phyloP scores from a whole-genome alignment of 2,888 invertebrate species.

The Orthosia gothica region DNA sequence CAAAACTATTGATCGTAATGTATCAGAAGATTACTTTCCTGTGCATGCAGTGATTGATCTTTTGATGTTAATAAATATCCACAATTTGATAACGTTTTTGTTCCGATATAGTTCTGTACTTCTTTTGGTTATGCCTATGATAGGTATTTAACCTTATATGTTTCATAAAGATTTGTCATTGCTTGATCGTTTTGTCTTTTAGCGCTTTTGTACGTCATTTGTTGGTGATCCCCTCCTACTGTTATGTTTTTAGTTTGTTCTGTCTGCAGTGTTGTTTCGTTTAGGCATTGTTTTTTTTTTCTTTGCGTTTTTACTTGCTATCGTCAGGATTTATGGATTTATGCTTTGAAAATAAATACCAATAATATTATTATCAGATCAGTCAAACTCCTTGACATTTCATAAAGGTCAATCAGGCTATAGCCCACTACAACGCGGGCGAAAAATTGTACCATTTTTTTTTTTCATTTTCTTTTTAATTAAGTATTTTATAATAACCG shows the following conservation, averaged over 20 bases:
- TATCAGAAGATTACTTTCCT: not conserved
- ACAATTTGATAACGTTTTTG: not conserved
- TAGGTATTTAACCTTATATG: not conserved
- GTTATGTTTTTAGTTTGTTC: not conserved
- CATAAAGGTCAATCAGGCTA: not conserved
- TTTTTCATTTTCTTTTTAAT: not conserved
- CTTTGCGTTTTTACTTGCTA: not conserved
- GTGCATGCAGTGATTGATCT: not conserved
- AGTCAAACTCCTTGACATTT: not conserved
- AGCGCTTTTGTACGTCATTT: not conserved
- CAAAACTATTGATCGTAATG: not conserved
- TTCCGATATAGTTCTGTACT: too few relatives aligned
- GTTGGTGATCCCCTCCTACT: not conserved
- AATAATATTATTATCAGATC: not conserved
- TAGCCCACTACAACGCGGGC: not conserved
- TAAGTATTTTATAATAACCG: too few relatives aligned
- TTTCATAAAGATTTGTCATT: not conserved
- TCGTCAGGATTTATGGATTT: not conserved
- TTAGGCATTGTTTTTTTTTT: not conserved
- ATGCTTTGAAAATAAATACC: not conserved
- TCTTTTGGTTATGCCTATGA: too few relatives aligned
- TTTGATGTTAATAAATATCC: not conserved
- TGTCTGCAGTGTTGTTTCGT: not conserved
- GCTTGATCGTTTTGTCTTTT: not conserved
- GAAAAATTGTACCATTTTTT: not conserved